phyloP scores from a whole-genome alignment of 2,888 invertebrate genomes.

The Eudasyphora cyanicolor region DNA sequence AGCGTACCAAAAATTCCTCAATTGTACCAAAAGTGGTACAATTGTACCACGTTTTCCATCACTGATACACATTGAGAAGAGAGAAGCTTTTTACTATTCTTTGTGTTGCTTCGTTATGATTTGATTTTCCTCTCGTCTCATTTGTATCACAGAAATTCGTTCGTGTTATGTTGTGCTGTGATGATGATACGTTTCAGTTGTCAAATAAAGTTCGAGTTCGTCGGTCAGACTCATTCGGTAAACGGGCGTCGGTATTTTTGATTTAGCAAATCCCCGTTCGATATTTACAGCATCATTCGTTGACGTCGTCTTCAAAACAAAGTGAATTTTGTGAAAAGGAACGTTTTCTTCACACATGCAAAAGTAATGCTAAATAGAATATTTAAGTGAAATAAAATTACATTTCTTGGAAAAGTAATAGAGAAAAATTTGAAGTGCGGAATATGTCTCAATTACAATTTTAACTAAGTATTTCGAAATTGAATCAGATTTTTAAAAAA shows the following conservation, averaged over 20 bases:
- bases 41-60: no score
- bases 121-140: slow-evolving; percentile 30
- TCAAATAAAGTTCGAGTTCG: neutral
- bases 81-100: slow-evolving; percentile 42
- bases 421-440: no score
- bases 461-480: no score
- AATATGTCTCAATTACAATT: no score
- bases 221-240: slow-evolving; percentile 8
- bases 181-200: neutral
- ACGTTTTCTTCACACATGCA: neutral
- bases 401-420: no score
- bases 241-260: neutral
- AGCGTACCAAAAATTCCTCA: no score
- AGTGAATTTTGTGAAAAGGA: neutral
- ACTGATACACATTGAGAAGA: slow-evolving; percentile 5
- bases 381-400: no score
- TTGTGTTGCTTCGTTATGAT: slow-evolving; percentile 49
- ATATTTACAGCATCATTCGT: neutral
- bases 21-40: no score
- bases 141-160: slow-evolving; percentile 15
- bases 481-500: no score
- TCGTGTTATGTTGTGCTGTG: slow-evolving; percentile 28
- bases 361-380: neutral
- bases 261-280: neutral
- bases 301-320: neutral